These are phyloP conservation scores for Eulemur coronatus DNA, from an alignment of 2,797 vertebrate species.

Conservation along the genomic window DNA sequence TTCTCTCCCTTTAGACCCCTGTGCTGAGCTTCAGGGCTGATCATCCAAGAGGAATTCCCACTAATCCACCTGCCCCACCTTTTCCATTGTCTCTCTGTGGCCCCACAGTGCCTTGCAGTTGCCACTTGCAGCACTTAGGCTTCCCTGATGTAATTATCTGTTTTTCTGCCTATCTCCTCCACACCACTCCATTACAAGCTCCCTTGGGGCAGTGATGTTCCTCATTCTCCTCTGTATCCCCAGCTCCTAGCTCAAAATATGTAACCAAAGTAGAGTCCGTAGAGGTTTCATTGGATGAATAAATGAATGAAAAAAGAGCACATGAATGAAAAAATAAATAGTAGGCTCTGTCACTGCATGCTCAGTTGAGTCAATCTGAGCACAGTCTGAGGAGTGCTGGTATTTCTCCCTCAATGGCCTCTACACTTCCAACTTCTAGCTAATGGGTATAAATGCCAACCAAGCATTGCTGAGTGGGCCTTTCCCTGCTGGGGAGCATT, in stretches of 20 bases:
- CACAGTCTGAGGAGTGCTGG: background rate
- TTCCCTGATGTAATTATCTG: background rate
- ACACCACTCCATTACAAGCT: background rate
- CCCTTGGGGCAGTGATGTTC: background rate
- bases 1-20: background rate
- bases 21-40: background rate
- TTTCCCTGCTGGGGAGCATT: background rate
- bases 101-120: background rate
- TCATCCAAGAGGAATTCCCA: conserved; percentile 24
- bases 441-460: background rate
- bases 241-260: background rate
- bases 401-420: background rate
- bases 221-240: background rate
- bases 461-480: background rate
- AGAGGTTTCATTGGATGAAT: background rate
- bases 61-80: background rate
- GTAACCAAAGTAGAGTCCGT: background rate
- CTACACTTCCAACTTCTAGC: background rate
- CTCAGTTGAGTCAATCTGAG: background rate
- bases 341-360: background rate
- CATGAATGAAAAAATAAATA: conserved; percentile 2
- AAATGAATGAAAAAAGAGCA: conserved; percentile 23
- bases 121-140: background rate
- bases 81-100: background rate
- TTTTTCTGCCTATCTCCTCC: background rate